Conservation (phyloP, 2,888 invertebrate genomes). For the Apamea sordens region DNA sequence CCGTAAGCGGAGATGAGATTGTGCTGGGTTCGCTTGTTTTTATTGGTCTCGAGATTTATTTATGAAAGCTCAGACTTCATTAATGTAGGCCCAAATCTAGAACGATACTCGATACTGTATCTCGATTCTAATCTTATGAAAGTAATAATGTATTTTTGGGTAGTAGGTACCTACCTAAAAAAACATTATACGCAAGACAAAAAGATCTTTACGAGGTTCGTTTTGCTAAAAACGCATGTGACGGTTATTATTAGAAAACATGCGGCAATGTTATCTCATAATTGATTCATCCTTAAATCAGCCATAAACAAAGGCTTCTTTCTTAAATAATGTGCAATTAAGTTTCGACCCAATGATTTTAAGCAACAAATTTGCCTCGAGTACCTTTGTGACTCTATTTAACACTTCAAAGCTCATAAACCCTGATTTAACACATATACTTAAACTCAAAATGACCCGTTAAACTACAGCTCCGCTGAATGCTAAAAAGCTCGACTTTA, state of each 20-base stretch:
- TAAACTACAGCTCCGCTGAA: slow-evolving; percentile 26
- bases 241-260: neutral
- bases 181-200: neutral
- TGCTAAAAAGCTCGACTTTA: slow-evolving; percentile 51
- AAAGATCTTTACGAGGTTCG: neutral
- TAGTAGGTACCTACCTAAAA: neutral
- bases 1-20: slow-evolving; percentile 34
- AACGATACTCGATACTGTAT: neutral
- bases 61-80: neutral
- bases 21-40: slow-evolving; percentile 11
- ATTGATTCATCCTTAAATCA: neutral
- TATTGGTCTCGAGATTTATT: slow-evolving; percentile 8
- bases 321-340: neutral
- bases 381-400: slow-evolving; percentile 19
- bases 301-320: neutral
- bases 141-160: neutral
- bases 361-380: slow-evolving; percentile 11
- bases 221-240: neutral
- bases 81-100: neutral
- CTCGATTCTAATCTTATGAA: neutral
- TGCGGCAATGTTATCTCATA: neutral
- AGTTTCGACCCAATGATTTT: neutral
- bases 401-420: slow-evolving; percentile 58
- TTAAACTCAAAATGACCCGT: slow-evolving; percentile 49
- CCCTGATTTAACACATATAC: slow-evolving; percentile 57